Conservation (phyloP, 2,113 vertebrate genomes). For the Archilochus colubris region DNA sequence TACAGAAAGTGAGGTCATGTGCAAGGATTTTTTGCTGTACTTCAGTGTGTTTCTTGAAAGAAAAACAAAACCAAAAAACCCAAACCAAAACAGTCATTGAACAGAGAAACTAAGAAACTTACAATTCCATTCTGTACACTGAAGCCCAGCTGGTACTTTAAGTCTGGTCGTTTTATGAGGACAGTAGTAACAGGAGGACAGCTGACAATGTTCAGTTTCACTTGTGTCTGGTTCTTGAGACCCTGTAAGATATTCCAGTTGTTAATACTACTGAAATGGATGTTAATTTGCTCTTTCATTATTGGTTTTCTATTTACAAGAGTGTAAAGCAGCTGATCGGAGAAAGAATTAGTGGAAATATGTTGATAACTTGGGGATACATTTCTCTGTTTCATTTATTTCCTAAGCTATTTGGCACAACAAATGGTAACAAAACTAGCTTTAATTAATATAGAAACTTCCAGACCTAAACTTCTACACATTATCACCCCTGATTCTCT, state of each 20-base stretch:
- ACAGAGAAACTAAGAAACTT: constrained; percentile 78
- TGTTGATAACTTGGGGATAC: background rate
- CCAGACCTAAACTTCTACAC: background rate
- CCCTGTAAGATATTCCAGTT: constrained; percentile 78
- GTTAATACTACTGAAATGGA: background rate
- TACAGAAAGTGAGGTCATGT: background rate
- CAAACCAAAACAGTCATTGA: background rate
- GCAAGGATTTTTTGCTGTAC: background rate
- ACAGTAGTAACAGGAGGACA: constrained; percentile 98
- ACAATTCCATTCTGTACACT: constrained; percentile 99
- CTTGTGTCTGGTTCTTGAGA: constrained; percentile 96
- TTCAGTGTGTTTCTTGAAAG: background rate
- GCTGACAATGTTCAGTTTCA: constrained; percentile 98
- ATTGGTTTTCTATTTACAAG: background rate
- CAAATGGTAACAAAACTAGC: background rate
- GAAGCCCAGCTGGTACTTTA: constrained; percentile 99
- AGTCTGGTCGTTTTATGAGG: constrained; percentile 96
- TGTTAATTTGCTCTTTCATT: background rate
- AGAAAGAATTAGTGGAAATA: background rate
- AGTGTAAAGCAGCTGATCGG: background rate
- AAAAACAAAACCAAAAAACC: too few species aligned
- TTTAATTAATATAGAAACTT: background rate
- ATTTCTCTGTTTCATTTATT: background rate
- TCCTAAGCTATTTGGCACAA: background rate
- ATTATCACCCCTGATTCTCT: background rate